A percentile compares a stretch with the other conserved stretches of the same genome.
phyloP scores from a whole-genome alignment of 23 tunicate species.

The Ciona savignyi region DNA sequence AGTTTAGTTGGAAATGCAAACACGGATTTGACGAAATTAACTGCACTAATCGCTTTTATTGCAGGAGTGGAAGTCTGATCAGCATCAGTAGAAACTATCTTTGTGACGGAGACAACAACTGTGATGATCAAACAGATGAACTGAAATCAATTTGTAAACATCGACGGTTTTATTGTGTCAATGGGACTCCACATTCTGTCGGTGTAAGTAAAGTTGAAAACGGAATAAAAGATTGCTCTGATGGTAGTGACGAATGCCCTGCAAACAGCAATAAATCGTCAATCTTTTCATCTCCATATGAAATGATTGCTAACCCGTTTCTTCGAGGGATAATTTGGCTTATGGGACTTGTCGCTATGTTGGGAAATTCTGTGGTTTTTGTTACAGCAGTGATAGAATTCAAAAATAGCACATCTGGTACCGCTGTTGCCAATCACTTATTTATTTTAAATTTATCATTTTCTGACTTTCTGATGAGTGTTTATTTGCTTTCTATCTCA shows the following conservation, averaged over 20 bases:
- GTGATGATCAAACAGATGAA: constrained; percentile 3
- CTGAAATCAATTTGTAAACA: background rate
- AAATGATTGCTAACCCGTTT: constrained; percentile 9
- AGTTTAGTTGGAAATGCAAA: no score
- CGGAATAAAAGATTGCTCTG: constrained; percentile 5
- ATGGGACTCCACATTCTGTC: background rate
- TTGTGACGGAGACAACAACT: background rate
- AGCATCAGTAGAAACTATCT: background rate
- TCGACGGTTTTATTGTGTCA: constrained; percentile 1
- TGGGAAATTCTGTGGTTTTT: background rate
- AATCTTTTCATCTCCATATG: background rate
- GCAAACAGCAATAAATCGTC: background rate
- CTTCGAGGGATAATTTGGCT: background rate
- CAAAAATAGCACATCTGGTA: background rate
- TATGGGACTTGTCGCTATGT: background rate
- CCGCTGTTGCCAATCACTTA: no score
- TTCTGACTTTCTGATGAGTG: constrained; percentile 34
- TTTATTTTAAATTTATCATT: constrained; percentile 26
- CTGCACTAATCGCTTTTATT: constrained; percentile 13
- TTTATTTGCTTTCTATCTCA: constrained; percentile 25
- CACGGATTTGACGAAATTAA: constrained; percentile 20
- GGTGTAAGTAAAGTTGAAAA: background rate
- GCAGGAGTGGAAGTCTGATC: background rate
- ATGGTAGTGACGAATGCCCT: constrained; percentile 13
- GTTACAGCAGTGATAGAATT: background rate